A percentile compares a stretch with the other conserved stretches of the same genome.
phyloP scores from a whole-genome alignment of 2,888 invertebrate species.

The Flexamia atlantica region DNA sequence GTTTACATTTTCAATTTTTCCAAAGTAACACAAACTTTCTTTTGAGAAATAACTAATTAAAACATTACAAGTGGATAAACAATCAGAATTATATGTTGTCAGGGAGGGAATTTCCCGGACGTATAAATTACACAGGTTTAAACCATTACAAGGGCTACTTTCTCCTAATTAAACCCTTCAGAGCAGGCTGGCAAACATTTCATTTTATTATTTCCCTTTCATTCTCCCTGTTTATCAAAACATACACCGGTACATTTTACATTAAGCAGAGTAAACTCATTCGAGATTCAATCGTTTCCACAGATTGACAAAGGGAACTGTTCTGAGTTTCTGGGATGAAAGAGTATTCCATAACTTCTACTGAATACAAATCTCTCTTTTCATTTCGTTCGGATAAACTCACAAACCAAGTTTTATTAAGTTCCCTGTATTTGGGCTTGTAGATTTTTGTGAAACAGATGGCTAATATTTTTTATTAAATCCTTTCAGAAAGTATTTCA shows the following conservation, averaged over 20 bases:
- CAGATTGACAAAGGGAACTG: constrained; percentile 49
- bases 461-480: constrained; percentile 30
- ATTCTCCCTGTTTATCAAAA: constrained; percentile 51
- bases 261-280: constrained; percentile 54
- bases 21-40: no score
- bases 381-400: constrained; percentile 43
- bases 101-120: constrained; percentile 3
- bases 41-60: not conserved
- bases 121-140: constrained; percentile 52
- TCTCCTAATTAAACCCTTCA: constrained; percentile 52
- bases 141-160: constrained; percentile 56
- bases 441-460: constrained; percentile 9
- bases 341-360: constrained; percentile 40
- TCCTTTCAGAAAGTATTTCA: not conserved
- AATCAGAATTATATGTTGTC: constrained; percentile 31
- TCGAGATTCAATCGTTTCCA: constrained; percentile 49
- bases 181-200: constrained; percentile 48
- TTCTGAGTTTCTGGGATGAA: constrained; percentile 14
- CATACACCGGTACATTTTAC: constrained; percentile 42
- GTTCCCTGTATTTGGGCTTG: constrained; percentile 10
- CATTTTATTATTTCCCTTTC: constrained; percentile 55
- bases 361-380: constrained; percentile 49
- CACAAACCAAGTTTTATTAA: constrained; percentile 45
- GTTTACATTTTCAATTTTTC: no score
- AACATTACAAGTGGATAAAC: constrained; percentile 21